Evolutionary conservation across 2,888 invertebrate species (phyloP), one percentile per base, ranked within the genome.

Genomic region (Blera fallax): DNA sequence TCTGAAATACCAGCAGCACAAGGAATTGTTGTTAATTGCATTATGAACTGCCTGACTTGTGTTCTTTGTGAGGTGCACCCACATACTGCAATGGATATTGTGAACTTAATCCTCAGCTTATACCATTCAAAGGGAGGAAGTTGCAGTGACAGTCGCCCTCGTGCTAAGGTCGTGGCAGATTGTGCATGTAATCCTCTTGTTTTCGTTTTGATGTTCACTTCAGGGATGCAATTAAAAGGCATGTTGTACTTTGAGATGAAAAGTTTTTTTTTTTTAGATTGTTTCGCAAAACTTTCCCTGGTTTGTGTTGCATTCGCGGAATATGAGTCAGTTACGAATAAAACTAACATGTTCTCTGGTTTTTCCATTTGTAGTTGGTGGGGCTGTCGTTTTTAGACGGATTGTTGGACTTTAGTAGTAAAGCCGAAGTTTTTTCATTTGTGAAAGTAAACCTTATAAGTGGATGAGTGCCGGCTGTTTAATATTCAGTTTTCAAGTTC

Each of bases 1-100:
- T 14, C 7, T n/a, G n/a, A n/a, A n/a, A n/a, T n/a, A n/a, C n/a
- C 45, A 14, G 6, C 50, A 60, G 18, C 58, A 32, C 24, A 7
- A 40, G 52, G 52, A 73, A 40, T 48, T 54, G 29, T 48, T 32
- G 34, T 32, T 69, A 80, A 73, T 65, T 80, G 65, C 70, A 54
- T 70, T 70, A 72, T 34, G n/a, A 58, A 16, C 37, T 5, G 10
- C 34, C 5, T n/a, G 10, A 3, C n/a, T n/a, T 24, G 24, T 24
- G 40, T 40, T 40, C 43, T 43, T 43, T 43, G 40, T 43, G 14
- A 16, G 14, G 50, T 48, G 29, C 24, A 29, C 11, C n/a, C 32
- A 60, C 18, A 18, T n/a, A 1, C 27, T 21, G n/a, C 5, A 40
- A 16, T 48, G 40, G 56, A 67, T 45, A 29, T 32, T 5, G 7